phyloP scores from a whole-genome alignment of 64 coral and sea anemone species.

The Orbicella faveolata region DNA sequence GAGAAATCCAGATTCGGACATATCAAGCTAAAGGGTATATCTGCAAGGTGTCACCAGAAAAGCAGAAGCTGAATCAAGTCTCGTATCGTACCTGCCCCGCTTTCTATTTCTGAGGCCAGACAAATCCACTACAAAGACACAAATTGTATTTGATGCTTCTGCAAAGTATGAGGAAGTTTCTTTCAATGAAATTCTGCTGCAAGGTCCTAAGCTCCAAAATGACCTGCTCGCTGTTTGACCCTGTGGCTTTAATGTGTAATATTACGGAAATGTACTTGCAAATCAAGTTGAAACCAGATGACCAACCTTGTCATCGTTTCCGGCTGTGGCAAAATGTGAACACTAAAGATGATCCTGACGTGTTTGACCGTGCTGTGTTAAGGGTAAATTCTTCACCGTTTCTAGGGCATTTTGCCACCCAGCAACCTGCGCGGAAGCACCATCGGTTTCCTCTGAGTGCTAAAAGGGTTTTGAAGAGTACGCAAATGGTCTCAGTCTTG shows the following conservation, averaged over 20 bases:
- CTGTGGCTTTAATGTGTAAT: conserved; percentile 49
- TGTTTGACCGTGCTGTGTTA: too few species aligned
- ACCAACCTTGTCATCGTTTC: background rate
- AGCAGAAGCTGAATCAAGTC: conserved; percentile 25
- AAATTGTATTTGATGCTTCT: conserved; percentile 60
- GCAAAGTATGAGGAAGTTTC: conserved; percentile 14
- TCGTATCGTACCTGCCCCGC: conserved; percentile 64
- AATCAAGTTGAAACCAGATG: conserved; percentile 18
- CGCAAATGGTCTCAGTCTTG: too few species aligned
- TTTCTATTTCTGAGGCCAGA: conserved; percentile 81
- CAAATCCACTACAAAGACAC: conserved; percentile 65
- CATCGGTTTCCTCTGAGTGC: too few species aligned
- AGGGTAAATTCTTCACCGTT: too few species aligned
- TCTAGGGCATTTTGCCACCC: too few species aligned
- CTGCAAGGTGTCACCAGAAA: conserved; percentile 31
- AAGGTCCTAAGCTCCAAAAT: conserved; percentile 12
- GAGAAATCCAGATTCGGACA: conserved; percentile 13
- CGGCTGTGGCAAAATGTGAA: too few species aligned
- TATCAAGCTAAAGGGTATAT: conserved; percentile 60
- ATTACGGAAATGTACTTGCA: conserved; percentile 47
- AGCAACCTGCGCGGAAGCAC: too few species aligned
- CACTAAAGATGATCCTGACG: too few species aligned
- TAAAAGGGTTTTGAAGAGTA: too few species aligned
- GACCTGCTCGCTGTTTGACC: conserved; percentile 36
- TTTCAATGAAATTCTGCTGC: conserved; percentile 50